Evolutionary conservation across 2,797 vertebrate species (phyloP), one percentile per base, ranked within the genome.

Genomic region (Psittacula derbiana): DNA sequence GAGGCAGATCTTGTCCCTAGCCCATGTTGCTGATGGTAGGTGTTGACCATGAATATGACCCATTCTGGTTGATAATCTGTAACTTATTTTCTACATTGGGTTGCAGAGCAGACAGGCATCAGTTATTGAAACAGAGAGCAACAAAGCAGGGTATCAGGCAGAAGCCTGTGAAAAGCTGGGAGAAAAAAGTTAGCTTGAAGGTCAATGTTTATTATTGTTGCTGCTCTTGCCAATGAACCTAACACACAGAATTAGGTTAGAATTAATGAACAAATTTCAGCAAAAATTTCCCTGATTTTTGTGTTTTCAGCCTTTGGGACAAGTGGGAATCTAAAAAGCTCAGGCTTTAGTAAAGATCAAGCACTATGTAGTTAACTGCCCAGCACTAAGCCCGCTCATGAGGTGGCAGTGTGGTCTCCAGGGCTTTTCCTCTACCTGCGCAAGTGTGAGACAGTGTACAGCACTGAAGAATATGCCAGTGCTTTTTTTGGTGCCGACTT

Each of bases 31-130:
- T 44, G 6, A 24, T 20, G 28, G 3, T 46, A 4, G 3, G 2
- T 30, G 38, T 31, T 4, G 5, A 43, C 19, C 28, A 12, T 1
- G 2, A 78, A 10, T 0, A 0, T 20, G n/a, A 3, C 7, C 11
- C 5, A 9, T 21, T 70, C 36, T 44, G 11, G 23, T 40, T 11
- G 3, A 6, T 17, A 87, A 28, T 12, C 14, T 3, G 3, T 43
- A 16, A 31, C 8, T 58, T 64, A 13, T 18, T 84, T 50, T 88
- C 46, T 86, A 19, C 16, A 7, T 18, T 1, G 3, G 12, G 13
- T 2, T 87, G 21, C 47, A 43, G 21, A 55, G 27, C 66, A 90
- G 30, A n/a, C 16, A 5, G 23, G 12, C 25, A 14, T 8, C 8
- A 64, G 11, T 25, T 36, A 52, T 21, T 28, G 18, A 76, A 25